A percentile compares a stretch with the other conserved stretches of the same genome.
These are phyloP conservation scores for Drosophila neotestacea DNA, from an alignment of 2,888 invertebrate species.

Conservation along the genomic window DNA sequence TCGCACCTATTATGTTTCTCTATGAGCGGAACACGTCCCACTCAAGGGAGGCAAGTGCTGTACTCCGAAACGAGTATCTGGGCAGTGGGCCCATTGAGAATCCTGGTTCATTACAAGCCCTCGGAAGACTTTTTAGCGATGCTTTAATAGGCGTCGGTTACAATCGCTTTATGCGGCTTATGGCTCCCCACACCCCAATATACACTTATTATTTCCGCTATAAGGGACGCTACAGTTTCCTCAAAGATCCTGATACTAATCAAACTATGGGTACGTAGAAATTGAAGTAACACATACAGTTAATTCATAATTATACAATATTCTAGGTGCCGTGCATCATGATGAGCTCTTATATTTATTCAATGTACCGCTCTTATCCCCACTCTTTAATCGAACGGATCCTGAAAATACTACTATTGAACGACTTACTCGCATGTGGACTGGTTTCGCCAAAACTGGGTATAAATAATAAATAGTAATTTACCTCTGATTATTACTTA, in stretches of 20 bases:
- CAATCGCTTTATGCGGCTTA: constrained; percentile 87
- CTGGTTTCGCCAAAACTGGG: constrained; percentile 84
- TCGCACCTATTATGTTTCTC: constrained; percentile 83
- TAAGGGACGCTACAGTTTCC: constrained; percentile 87
- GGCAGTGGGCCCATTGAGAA: constrained; percentile 50
- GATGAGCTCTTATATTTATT: constrained; percentile 86
- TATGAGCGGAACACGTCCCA: constrained; percentile 82
- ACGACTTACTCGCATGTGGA: constrained; percentile 85
- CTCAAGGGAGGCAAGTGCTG: constrained; percentile 75
- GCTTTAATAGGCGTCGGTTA: constrained; percentile 87
- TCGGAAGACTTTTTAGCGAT: constrained; percentile 87
- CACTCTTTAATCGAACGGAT: constrained; percentile 81
- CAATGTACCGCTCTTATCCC: constrained; percentile 71
- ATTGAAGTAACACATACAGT: background rate
- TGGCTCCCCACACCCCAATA: constrained; percentile 87
- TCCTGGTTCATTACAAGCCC: constrained; percentile 58
- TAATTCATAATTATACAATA: background rate
- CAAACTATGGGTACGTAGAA: constrained; percentile 85
- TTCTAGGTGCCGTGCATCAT: constrained; percentile 85
- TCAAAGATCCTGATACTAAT: constrained; percentile 83
- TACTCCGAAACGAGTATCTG: constrained; percentile 70
- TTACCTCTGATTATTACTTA: background rate
- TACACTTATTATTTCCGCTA: constrained; percentile 88
- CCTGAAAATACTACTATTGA: constrained; percentile 85
- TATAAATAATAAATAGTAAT: constrained; percentile 23